phyloP scores from a whole-genome alignment of 2,888 invertebrate species.

The Morinoia aosen region DNA sequence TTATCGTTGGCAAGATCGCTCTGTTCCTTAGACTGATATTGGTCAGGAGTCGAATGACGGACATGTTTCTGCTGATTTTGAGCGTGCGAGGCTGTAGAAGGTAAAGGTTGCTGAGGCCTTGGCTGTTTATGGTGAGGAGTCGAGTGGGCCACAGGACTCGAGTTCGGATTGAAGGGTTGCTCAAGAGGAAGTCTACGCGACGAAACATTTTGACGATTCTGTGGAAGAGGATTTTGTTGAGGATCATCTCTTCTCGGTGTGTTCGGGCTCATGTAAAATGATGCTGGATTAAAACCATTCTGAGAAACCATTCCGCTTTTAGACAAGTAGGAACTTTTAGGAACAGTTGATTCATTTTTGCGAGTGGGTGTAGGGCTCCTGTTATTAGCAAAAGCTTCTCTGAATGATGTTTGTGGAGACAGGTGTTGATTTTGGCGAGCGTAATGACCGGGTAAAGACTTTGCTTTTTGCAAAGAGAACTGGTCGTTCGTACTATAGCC shows the following conservation, averaged over 20 bases:
- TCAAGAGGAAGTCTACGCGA: constrained; percentile 1
- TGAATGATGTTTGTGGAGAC: constrained; percentile 57
- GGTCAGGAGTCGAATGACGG: constrained; percentile 19
- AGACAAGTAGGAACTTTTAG: not conserved
- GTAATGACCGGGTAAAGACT: constrained; percentile 62
- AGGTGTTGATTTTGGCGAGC: constrained; percentile 36
- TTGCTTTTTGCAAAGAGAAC: constrained; percentile 56
- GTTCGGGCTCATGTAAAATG: not conserved
- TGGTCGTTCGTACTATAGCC: not conserved
- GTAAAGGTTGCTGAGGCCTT: constrained; percentile 47
- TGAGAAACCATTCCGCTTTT: not conserved
- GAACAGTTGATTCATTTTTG: not conserved
- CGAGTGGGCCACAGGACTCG: constrained; percentile 24
- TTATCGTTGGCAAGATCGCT: constrained; percentile 21
- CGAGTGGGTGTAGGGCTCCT: constrained; percentile 59
- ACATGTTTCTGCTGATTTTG: not conserved
- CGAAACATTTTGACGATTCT: not conserved
- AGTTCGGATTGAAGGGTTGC: constrained; percentile 43
- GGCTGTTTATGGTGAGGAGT: not conserved
- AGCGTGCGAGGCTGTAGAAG: not conserved
- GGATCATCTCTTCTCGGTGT: not conserved
- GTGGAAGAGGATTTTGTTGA: not conserved
- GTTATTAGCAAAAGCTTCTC: constrained; percentile 64
- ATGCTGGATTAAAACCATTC: constrained; percentile 44
- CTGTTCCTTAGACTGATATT: constrained; percentile 10